Base-by-base conservation (phyloP, 2,797 vertebrate genomes). In the Tapera naevia region DNA sequence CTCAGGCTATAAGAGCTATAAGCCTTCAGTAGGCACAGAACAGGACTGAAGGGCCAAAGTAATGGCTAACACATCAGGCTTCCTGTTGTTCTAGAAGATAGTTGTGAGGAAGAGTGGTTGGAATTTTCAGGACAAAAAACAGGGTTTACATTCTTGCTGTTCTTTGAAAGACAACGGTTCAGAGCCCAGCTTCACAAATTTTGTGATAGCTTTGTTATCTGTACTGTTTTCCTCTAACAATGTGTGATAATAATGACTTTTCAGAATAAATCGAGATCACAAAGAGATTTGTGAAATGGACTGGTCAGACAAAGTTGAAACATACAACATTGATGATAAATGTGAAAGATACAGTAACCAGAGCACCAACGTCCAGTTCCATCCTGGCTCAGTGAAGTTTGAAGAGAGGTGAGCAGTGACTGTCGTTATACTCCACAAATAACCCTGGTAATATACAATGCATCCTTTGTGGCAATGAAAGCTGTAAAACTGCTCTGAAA, bases 251-350 rank as follows among this genome's bases (percentile, higher is more conserved):
- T 18, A 2, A 18, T 17, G 17, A 43, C 3, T 51, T 92, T 33
- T 2, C 83, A 99, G 99, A 91, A 82, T 97, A 91, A 99, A 99
- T 91, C 94, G 97, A 41, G 98, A 98, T 5, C 96, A 97, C 24
- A 99, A 99, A 96, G 97, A 98, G 93, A 89, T 91, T 0, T 97
- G 99, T 10, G 99, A 99, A 97, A 89, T 96, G 92, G 98, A 99
- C 97, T 99, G 99, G 99, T 99, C 99, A 0, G 98, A 99, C 92
- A 99, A 99, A 89, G 95, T 98, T 10, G 97, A 99, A 89, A 97
- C 99, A 0, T 99, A 98, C 92, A 97, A 94, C 95, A 94, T 98
- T 1, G 99, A 99, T 2, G 98, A 98, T 13, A 95, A 95, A 57
- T 98, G 98, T 23, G 95, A 98, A 6, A 87, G 95, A 92, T 98